Evolutionary conservation across 2,113 vertebrate species (phyloP).

Genomic region (Scartelaos histophorus): DNA sequence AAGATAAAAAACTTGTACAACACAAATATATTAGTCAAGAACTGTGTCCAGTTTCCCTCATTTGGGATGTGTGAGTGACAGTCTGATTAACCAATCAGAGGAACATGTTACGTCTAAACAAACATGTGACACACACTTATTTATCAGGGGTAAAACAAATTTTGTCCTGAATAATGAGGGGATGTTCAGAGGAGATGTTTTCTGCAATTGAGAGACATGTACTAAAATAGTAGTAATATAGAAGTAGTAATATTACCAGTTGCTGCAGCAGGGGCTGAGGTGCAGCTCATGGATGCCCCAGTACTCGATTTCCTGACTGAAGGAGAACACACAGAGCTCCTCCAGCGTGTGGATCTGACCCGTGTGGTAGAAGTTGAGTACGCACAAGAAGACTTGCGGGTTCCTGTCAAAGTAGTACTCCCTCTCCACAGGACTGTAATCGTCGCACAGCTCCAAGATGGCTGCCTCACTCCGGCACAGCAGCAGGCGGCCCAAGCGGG

Average conservation of each 20-base stretch:
- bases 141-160: too few relatives aligned
- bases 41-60: too few relatives aligned
- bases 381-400: slow-evolving; percentile 89
- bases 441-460: slow-evolving; percentile 94
- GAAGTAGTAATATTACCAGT: slow-evolving; percentile 50
- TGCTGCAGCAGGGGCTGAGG: slow-evolving; percentile 90
- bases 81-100: too few relatives aligned
- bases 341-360: slow-evolving; percentile 96
- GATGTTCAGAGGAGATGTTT: too few relatives aligned
- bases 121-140: too few relatives aligned
- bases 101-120: too few relatives aligned
- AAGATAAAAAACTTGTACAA: too few relatives aligned
- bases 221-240: not conserved
- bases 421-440: slow-evolving; percentile 88
- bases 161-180: too few relatives aligned
- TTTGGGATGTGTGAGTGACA: too few relatives aligned
- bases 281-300: slow-evolving; percentile 96
- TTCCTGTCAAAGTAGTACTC: slow-evolving; percentile 98
- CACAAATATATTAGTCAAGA: too few relatives aligned
- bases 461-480: slow-evolving; percentile 88
- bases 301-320: slow-evolving; percentile 98
- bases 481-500: slow-evolving; percentile 88
- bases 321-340: slow-evolving; percentile 94
- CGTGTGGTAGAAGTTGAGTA: slow-evolving; percentile 96
- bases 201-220: too few relatives aligned